phyloP scores from a whole-genome alignment of 2,113 vertebrate genomes.

The Hippocampus barbouri region DNA sequence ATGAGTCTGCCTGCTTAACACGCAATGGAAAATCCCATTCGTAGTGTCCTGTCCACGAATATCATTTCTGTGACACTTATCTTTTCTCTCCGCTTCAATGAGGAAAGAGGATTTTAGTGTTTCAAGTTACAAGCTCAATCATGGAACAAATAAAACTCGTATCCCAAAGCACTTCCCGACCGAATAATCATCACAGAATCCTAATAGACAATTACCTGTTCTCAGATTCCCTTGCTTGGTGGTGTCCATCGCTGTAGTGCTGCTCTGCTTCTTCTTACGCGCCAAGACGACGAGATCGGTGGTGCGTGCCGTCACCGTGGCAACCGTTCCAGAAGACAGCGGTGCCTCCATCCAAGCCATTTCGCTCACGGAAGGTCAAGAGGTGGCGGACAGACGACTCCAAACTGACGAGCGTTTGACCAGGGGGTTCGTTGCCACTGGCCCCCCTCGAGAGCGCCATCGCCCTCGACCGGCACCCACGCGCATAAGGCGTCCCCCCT shows the following conservation, averaged over 20 bases:
- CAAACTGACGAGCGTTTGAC: constrained; percentile 15
- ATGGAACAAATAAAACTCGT: not conserved
- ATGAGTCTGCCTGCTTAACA: too few relatives aligned
- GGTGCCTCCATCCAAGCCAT: constrained; percentile 1
- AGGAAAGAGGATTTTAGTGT: too few relatives aligned
- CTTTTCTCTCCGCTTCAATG: too few relatives aligned
- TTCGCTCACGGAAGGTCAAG: constrained; percentile 1
- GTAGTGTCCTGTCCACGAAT: too few relatives aligned
- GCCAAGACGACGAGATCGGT: constrained; percentile 36
- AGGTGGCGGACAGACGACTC: constrained; percentile 36
- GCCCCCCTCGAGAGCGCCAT: too few relatives aligned
- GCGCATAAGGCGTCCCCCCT: not conserved
- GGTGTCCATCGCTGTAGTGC: constrained; percentile 33
- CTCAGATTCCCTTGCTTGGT: constrained; percentile 45
- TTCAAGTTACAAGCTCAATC: not conserved
- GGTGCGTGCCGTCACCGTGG: not conserved
- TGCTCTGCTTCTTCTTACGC: constrained; percentile 51
- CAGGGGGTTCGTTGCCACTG: not conserved
- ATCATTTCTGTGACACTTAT: too few relatives aligned
- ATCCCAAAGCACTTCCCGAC: not conserved
- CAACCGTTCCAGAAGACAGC: not conserved
- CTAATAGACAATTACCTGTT: not conserved
- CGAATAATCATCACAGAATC: not conserved
- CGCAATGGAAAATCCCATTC: too few relatives aligned
- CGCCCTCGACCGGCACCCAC: not conserved